Evolutionary conservation across 1,140 invertebrate species (phyloP).

Genomic region (Lanistes nyassanus): DNA sequence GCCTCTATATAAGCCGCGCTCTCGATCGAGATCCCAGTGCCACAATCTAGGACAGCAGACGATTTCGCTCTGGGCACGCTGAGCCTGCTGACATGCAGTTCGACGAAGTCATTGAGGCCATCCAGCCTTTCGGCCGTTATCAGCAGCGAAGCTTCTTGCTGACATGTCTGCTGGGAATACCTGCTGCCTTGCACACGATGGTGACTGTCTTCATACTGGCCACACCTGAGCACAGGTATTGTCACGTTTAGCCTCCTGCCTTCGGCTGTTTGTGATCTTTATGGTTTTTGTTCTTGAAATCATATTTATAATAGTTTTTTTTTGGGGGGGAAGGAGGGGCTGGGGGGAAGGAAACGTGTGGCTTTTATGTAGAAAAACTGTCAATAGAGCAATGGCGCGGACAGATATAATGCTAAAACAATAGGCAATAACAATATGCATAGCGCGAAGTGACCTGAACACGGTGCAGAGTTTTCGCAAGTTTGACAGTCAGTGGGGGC

Average conservation of each 20-base stretch:
- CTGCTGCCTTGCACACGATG: conserved; percentile 79
- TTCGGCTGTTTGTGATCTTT: background rate
- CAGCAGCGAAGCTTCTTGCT: conserved; percentile 85
- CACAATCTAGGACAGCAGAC: background rate
- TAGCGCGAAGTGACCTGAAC: too few relatives aligned
- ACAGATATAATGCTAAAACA: too few relatives aligned
- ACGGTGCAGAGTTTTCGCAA: too few relatives aligned
- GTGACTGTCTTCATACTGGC: conserved; percentile 63
- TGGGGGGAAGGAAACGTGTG: too few relatives aligned
- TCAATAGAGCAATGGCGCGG: too few relatives aligned
- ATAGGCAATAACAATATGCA: too few relatives aligned
- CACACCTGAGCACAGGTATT: conserved; percentile 45
- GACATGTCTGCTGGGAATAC: conserved; percentile 81
- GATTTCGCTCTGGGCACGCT: background rate
- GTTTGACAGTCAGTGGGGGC: too few relatives aligned
- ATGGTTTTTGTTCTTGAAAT: too few relatives aligned
- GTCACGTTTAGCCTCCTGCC: too few relatives aligned
- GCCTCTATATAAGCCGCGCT: background rate
- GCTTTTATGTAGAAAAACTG: too few relatives aligned
- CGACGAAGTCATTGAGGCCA: conserved; percentile 84
- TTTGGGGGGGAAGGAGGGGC: too few relatives aligned
- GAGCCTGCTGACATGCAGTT: conserved; percentile 86
- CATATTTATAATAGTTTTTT: too few relatives aligned
- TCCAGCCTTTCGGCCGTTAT: conserved; percentile 89
- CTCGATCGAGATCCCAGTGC: background rate